Evolutionary conservation across 1,140 invertebrate species (phyloP).

Genomic region (Schlechtendalia chinensis): DNA sequence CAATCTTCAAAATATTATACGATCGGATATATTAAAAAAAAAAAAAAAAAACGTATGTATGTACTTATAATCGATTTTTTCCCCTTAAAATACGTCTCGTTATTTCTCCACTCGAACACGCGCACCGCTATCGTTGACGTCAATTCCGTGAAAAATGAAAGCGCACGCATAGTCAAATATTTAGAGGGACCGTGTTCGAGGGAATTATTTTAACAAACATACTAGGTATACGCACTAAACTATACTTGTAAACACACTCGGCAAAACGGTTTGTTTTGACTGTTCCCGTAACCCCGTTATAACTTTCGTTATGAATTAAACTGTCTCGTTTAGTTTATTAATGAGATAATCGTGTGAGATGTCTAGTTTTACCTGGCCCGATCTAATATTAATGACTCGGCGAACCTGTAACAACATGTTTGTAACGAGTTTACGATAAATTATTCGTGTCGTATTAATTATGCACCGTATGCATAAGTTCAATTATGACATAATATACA

Average conservation of each 20-base stretch:
- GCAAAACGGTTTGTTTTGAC: not conserved
- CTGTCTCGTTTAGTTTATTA: not conserved
- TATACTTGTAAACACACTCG: not conserved
- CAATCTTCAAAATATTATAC: too few species aligned
- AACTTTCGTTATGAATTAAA: constrained; percentile 11
- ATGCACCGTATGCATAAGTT: too few species aligned
- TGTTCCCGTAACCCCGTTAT: not conserved
- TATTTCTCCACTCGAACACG: too few species aligned
- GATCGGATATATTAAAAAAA: too few species aligned
- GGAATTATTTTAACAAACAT: too few species aligned
- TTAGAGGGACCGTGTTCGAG: not conserved
- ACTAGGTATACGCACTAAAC: not conserved
- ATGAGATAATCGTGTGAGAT: not conserved
- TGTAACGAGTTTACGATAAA: not conserved
- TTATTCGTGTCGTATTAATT: not conserved
- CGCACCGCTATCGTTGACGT: too few species aligned
- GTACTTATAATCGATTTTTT: too few species aligned
- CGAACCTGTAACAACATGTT: not conserved
- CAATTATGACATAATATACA: too few species aligned
- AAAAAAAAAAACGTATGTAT: too few species aligned
- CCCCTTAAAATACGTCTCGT: too few species aligned
- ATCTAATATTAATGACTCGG: not conserved
- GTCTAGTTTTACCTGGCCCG: not conserved
- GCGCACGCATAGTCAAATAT: not conserved
- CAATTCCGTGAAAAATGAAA: too few species aligned